phyloP scores from a whole-genome alignment of 2,888 invertebrate species.

The Cephus runcator region DNA sequence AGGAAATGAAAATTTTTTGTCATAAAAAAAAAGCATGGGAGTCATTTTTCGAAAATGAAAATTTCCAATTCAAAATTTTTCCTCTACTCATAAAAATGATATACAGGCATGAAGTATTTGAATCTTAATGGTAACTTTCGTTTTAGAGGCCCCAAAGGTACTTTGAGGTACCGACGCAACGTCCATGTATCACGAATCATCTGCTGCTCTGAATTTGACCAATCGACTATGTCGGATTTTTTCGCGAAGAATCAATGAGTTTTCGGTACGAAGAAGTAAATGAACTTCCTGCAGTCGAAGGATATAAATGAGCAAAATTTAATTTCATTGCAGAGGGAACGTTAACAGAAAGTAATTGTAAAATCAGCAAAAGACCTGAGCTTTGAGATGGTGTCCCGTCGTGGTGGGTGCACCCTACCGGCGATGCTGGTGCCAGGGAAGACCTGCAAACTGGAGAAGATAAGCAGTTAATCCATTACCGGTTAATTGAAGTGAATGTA shows the following conservation, averaged over 20 bases:
- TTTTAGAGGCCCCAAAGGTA: background rate
- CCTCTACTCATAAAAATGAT: too few species aligned
- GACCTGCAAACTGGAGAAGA: conserved; percentile 32
- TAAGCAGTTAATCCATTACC: conserved; percentile 55
- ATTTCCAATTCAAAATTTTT: background rate
- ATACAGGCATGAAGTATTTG: too few species aligned
- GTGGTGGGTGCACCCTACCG: background rate
- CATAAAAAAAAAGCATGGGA: background rate
- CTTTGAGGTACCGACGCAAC: background rate
- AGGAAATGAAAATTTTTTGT: background rate
- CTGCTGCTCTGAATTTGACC: background rate
- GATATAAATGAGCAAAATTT: conserved; percentile 8
- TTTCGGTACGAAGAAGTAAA: background rate
- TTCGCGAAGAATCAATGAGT: background rate
- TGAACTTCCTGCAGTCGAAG: background rate
- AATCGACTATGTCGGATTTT: background rate
- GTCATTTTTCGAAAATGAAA: background rate
- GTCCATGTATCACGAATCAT: background rate
- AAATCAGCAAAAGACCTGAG: conserved; percentile 14
- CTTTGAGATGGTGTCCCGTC: conserved; percentile 9
- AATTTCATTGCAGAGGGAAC: background rate
- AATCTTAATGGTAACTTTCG: background rate
- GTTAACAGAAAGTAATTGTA: conserved; percentile 9
- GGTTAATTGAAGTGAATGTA: conserved; percentile 51
- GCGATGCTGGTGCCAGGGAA: background rate